Evolutionary conservation across 2,888 invertebrate species (phyloP).

Genomic region (Eutolmus rufibarbis): DNA sequence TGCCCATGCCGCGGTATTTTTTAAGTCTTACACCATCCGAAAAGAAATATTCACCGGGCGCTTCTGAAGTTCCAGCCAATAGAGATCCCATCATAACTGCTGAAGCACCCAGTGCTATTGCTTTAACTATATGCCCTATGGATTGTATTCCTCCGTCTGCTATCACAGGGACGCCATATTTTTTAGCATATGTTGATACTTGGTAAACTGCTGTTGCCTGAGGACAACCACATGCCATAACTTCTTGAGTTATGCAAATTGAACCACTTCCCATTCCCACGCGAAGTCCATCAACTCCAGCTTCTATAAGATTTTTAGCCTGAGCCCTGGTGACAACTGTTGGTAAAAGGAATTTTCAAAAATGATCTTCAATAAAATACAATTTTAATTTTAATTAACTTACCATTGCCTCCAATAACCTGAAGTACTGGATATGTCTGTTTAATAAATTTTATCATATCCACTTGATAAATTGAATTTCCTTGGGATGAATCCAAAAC

Average conservation of each 20-base stretch:
- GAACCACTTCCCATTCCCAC: conserved; percentile 99
- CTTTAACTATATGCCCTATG: conserved; percentile 96
- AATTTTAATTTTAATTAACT: conserved; percentile 48
- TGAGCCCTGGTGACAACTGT: conserved; percentile 93
- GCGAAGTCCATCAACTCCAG: conserved; percentile 94
- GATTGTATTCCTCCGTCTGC: conserved; percentile 98
- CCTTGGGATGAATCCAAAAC: conserved; percentile 98
- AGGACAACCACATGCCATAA: conserved; percentile 98
- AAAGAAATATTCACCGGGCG: conserved; percentile 99
- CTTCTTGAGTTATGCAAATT: conserved; percentile 98
- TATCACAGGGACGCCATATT: conserved; percentile 93
- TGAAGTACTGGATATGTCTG: conserved; percentile 84
- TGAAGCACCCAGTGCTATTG: conserved; percentile 89
- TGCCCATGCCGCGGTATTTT: conserved; percentile 99
- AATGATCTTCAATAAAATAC: no score
- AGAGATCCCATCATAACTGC: conserved; percentile 99
- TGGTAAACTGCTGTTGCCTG: conserved; percentile 98
- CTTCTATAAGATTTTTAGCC: conserved; percentile 96
- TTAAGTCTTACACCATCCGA: conserved; percentile 97
- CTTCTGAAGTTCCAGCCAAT: conserved; percentile 96
- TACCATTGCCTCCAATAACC: conserved; percentile 94
- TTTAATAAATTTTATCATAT: conserved; percentile 94
- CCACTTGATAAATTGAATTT: conserved; percentile 93
- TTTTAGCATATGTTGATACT: conserved; percentile 88
- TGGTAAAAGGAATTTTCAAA: conserved; percentile 57